Percentiles rank a stretch among this genome's conserved stretches.
phyloP scores from a whole-genome alignment of 2,113 vertebrate genomes.

The Zingel zingel region DNA sequence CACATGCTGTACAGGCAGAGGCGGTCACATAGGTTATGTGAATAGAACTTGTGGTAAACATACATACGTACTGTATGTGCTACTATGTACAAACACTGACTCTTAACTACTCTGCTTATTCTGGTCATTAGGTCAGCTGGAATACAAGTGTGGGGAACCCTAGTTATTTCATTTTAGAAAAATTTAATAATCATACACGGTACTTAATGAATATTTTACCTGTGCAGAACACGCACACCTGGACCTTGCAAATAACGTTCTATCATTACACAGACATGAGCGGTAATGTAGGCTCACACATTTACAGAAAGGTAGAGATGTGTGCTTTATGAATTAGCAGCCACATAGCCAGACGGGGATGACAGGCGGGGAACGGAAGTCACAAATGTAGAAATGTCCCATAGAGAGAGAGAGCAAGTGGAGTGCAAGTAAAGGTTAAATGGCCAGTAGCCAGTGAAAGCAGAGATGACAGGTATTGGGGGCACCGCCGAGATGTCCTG shows the following conservation, averaged over 20 bases:
- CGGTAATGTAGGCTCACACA: neutral
- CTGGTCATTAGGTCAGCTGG: too few relatives aligned
- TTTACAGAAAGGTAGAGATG: neutral
- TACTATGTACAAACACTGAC: neutral
- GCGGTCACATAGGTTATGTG: neutral
- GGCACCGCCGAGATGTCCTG: neutral
- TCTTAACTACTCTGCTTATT: neutral
- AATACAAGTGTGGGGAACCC: too few relatives aligned
- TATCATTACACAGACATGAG: neutral
- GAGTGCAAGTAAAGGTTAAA: slow-evolving; percentile 9
- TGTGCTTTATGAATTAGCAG: neutral
- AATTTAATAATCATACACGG: neutral
- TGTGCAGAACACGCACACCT: neutral
- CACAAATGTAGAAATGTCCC: neutral
- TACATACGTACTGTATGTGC: neutral
- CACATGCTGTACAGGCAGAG: neutral
- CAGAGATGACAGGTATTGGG: neutral
- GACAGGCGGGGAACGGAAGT: neutral
- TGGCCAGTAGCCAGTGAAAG: neutral
- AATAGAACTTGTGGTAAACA: neutral
- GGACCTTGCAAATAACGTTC: neutral
- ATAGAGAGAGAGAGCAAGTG: neutral
- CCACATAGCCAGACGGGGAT: neutral
- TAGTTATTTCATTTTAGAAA: too few relatives aligned
- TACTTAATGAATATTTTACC: too few relatives aligned